Percentiles rank a stretch among this genome's conserved stretches.
Conservation (phyloP, 2,797 vertebrate species). For the Diceros bicornis region DNA sequence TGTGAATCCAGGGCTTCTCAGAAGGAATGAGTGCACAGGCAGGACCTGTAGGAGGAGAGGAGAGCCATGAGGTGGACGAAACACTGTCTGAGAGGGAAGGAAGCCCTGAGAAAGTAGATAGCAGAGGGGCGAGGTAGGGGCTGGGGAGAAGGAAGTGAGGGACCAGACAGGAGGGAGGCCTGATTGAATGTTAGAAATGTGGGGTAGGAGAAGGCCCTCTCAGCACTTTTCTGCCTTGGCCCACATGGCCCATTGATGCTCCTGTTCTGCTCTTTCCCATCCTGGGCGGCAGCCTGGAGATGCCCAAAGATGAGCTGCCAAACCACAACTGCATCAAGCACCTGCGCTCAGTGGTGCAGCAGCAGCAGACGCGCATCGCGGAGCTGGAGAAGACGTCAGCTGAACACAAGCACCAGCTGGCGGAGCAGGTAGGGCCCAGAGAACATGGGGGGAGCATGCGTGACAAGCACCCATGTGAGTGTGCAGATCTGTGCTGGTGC, state of each 20-base stretch:
- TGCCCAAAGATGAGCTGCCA: slow-evolving; percentile 98
- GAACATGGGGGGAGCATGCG: no score
- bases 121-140: not conserved
- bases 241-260: not conserved
- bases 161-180: not conserved
- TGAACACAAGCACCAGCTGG: slow-evolving; percentile 97
- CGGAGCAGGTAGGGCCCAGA: slow-evolving; percentile 93
- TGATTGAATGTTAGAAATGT: not conserved
- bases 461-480: not conserved
- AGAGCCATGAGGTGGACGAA: not conserved
- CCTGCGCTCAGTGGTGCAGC: slow-evolving; percentile 95
- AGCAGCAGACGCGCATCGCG: slow-evolving; percentile 96
- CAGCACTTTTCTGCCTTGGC: not conserved
- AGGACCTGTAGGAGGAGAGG: not conserved
- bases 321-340: slow-evolving; percentile 99
- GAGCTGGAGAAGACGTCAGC: slow-evolving; percentile 97
- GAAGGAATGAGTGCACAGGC: not conserved
- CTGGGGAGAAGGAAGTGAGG: not conserved
- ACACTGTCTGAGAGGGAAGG: not conserved
- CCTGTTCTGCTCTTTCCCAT: slow-evolving; percentile 14
- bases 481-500: not conserved
- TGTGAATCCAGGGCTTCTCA: slow-evolving; percentile 21
- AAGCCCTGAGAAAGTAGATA: not conserved
- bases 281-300: slow-evolving; percentile 93
- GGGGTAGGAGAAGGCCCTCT: not conserved